phyloP scores from a whole-genome alignment of 2,797 vertebrate genomes.

The Spinus pinus region DNA sequence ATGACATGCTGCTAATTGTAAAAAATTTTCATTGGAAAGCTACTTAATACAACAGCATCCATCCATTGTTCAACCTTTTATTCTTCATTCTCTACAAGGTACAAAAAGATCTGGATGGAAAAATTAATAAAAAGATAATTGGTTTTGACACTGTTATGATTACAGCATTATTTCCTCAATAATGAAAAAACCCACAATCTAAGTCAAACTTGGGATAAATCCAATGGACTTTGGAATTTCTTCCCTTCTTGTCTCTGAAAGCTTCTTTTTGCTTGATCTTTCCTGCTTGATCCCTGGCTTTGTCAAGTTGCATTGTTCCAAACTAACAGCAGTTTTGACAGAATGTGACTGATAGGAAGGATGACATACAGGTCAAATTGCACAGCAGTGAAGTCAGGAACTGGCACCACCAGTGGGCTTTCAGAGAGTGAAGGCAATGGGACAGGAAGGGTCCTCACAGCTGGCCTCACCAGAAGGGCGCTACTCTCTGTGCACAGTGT shows the following conservation, averaged over 20 bases:
- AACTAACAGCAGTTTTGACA: not conserved
- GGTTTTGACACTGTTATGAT: not conserved
- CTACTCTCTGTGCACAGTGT: not conserved
- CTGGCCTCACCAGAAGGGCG: not conserved
- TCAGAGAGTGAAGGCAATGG: not conserved
- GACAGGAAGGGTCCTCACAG: not conserved
- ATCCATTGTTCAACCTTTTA: not conserved
- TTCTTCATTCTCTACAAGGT: not conserved
- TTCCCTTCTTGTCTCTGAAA: not conserved
- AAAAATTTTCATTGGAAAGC: not conserved
- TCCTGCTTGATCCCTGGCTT: not conserved
- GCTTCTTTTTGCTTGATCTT: not conserved
- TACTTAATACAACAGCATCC: not conserved
- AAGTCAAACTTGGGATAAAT: not conserved
- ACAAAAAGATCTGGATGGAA: not conserved
- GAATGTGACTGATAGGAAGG: not conserved
- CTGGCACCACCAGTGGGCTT: not conserved
- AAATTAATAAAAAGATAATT: not conserved
- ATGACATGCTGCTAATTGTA: not conserved
- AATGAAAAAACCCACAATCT: not conserved
- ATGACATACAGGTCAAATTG: fast-evolving
- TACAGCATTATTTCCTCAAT: not conserved
- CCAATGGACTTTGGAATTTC: not conserved
- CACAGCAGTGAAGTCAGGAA: not conserved
- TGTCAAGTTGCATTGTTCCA: not conserved